Evolutionary conservation across 2,113 vertebrate genomes (phyloP), one percentile per base, ranked within the genome.

Genomic region (Mastomys coucha): DNA sequence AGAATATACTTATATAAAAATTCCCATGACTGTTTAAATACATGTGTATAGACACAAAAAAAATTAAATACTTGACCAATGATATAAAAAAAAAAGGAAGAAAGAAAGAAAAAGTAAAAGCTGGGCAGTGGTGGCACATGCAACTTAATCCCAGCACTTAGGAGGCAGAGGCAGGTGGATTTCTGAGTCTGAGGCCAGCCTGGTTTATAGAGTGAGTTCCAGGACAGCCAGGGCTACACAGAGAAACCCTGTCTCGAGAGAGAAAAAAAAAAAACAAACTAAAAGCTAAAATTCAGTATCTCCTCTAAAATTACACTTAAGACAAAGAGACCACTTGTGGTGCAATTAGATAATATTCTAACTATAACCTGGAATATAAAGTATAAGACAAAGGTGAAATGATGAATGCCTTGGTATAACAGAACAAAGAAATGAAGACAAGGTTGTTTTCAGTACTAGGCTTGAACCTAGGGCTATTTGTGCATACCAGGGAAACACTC

Each of bases 271-370:
- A 36, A 63, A 78, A 91, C 39, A 91, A 75, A 86, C 93, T 49
- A 92, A 90, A 91, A 11, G 39, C 60, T 82, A 90, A 93, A 90
- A 92, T 76, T 49, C 73, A 94, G 85, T n/a, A 82, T 88, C 31
- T 86, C 24, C 63, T 90, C 69, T 88, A 91, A 91, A 96, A 93
- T 75, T 12, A 45, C 2, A 67, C 19, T 22, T 45, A 88, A 80
- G 69, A 69, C 5, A 70, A 19, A 72, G 63, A 69, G 28, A 85
- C 16, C 49, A 84, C 33, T 19, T 75, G 36, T 70, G 75, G 85
- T 42, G 19, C 69, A 89, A 73, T 51, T 56, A 91, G 36, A 22
- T 70, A n/a, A 87, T 36, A 88, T 1, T 65, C 2, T 63, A 92
- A 93, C 17, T 78, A 7, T 73, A 80, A 96, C 26, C 60, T 95